Base-by-base conservation (phyloP, 2,797 vertebrate species). In the Valencia hispanica region DNA sequence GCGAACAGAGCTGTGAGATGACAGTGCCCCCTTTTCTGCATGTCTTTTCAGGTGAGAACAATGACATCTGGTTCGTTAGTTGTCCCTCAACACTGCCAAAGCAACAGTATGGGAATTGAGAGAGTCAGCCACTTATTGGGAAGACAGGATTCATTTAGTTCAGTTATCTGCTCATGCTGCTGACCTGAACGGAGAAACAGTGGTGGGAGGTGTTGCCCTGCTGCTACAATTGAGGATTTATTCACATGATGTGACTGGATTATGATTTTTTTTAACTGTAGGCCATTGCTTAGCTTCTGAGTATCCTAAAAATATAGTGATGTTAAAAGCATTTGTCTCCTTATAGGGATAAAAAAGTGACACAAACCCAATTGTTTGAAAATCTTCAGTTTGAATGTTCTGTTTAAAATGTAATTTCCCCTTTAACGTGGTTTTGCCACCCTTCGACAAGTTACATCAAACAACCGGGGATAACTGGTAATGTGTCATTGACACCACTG, bases 121-220 rank as follows among this genome's bases (percentile, higher is more conserved):
- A 50, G 77, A 89, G 81, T 88, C 86, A 73, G 78, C 63, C 6
- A 36, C 76, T 84, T 84, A 87, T 87, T 89, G 86, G 82, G 80
- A 79, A 92, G 81, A 86, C 79, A 70, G 85, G 79, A 91, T 91
- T 89, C 68, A 93, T 93, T 91, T 87, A 82, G 70, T 76, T 50
- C 79, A 88, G 88, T 82, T 74, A 87, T 86, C 90, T 80, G 88
- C 71, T 78, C 68, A 25, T 78, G 71, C 48, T 74, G 79, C 80
- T 84, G 82, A 87, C 79, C 72, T 77, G 77, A 80, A 39, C 66
- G 15, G 36, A 84, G 74, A 78, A 79, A 74, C 77, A 57, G 63
- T 25, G 66, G 53, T 77, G 47, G 57, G 63, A 83, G 79, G 43
- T 25, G 61, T 3, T 55, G 25, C 22, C 10, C 75, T 68, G n/a